Evolutionary conservation across 2,113 vertebrate genomes (phyloP).

Genomic region (Pangasianodon hypophthalmus): DNA sequence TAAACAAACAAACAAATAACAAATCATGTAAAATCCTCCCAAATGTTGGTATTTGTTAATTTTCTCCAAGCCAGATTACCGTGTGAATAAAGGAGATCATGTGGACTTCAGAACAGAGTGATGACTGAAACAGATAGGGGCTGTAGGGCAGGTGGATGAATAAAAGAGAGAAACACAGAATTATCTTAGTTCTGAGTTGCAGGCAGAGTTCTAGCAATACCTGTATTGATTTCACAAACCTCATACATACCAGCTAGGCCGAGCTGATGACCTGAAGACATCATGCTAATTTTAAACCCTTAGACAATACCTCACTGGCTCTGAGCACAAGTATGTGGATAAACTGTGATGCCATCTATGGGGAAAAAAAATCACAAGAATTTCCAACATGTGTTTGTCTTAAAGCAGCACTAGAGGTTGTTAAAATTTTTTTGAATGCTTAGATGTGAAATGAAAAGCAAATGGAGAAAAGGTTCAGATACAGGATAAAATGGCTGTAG

Average conservation of each 20-base stretch:
- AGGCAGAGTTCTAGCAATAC: neutral
- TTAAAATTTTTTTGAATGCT: neutral
- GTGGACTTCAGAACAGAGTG: neutral
- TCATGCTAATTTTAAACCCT: neutral
- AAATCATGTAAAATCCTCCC: neutral
- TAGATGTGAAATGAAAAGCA: slow-evolving; percentile 19
- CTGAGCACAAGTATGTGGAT: neutral
- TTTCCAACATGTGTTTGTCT: slow-evolving; percentile 15
- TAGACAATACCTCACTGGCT: neutral
- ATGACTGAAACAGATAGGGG: neutral
- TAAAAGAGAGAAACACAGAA: neutral
- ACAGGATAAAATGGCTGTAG: neutral
- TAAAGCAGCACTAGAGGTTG: neutral
- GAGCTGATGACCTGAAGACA: neutral
- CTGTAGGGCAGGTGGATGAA: neutral
- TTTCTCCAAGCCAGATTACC: neutral
- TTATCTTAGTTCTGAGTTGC: neutral
- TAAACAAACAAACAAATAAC: neutral
- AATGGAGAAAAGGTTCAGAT: neutral
- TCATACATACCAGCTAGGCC: neutral
- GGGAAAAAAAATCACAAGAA: neutral
- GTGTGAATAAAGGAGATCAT: neutral
- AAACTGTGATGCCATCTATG: neutral
- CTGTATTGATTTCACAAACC: neutral
- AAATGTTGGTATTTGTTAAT: neutral